Base-by-base conservation (phyloP, 2,797 vertebrate species). In the Crocidura indochinensis region DNA sequence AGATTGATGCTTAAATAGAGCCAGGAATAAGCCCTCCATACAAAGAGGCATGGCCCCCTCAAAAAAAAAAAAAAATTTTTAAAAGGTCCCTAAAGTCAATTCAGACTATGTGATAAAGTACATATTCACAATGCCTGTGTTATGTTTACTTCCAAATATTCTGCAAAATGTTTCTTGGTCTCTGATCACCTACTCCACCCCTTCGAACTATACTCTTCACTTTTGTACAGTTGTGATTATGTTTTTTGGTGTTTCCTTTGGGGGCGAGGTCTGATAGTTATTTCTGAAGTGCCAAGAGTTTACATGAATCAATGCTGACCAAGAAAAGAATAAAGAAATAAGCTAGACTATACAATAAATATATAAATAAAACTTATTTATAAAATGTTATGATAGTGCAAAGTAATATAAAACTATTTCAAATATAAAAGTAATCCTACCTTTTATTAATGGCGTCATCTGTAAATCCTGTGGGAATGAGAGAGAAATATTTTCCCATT, bases 401-500 rank as follows among this genome's bases (percentile, higher is more conserved):
- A 94, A 84, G 49, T 10, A 88, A 79, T 83, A 73, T 38, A 38
- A 38, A 38, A 38, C 38, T 38, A 38, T 38, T 38, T 38, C 38
- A 81, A 95, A 84, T 71, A 4, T 60, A 85, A 78, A 72, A 90
- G 12, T 76, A 87, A 87, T 67, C 78, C 92, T 97, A 99, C 99
- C 99, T 98, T 94, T 98, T 97, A 92, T 99, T 98, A 96, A 98
- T 97, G 87, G 98, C 97, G 78, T 98, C 98, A 96, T 99, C 98
- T 69, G 97, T 88, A 96, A 99, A 99, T 97, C 98, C 98, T 97
- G 98, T 98, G 73, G 99, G 99, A 97, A 99, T 98, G 64, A 99
- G 98, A 92, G 99, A 98, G 91, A 99, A 99, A 96, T 99, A 99
- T 96, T 99, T 99, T 92, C 99, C 98, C 99, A 99, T 98, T 98